Evolutionary conservation across 2,888 invertebrate species (phyloP), one percentile per base, ranked within the genome.

Genomic region (Cantharis flavilabris): DNA sequence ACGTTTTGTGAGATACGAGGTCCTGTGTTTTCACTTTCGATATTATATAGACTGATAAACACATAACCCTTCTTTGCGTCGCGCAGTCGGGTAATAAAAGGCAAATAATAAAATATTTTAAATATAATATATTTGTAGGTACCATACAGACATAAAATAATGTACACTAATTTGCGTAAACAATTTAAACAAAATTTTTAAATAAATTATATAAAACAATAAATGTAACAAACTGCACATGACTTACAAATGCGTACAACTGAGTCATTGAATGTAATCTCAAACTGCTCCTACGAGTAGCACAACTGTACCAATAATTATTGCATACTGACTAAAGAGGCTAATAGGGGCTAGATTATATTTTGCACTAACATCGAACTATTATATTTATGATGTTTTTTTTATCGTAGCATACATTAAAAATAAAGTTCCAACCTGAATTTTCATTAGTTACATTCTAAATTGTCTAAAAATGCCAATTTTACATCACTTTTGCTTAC

Each of bases 101-200:
- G 49, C 30, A 70, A 70, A 20, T 20, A 70, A 18, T 33, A 70
- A 13, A 18, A 18, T 77, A 77, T 49, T 77, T 77, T 77, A 77
- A 77, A 77, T 78, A 78, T 78, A 87, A 85, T 88, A 87, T 87
- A 86, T 87, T 88, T 86, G 87, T 87, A 87, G 88, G 87, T 87
- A 88, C 88, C 87, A 88, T 88, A 88, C 88, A 88, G 87, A 89
- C 87, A 88, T 88, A 88, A 88, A 88, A 88, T 88, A 88, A 88
- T 88, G 88, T 88, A 88, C 88, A 87, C 86, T 84, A 87, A 85
- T 83, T 82, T 67, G 82, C 84, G 80, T 83, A 82, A 82, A 85
- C 81, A 84, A 85, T 82, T 80, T 79, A 82, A 84, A 82, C 80
- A 83, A 83, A 76, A 77, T 77, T 78, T 80, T 83, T 80, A 76